A percentile compares a stretch with the other conserved stretches of the same genome.
Evolutionary conservation across 2,797 vertebrate species (phyloP).

Genomic region (Triplophysa bombifrons): DNA sequence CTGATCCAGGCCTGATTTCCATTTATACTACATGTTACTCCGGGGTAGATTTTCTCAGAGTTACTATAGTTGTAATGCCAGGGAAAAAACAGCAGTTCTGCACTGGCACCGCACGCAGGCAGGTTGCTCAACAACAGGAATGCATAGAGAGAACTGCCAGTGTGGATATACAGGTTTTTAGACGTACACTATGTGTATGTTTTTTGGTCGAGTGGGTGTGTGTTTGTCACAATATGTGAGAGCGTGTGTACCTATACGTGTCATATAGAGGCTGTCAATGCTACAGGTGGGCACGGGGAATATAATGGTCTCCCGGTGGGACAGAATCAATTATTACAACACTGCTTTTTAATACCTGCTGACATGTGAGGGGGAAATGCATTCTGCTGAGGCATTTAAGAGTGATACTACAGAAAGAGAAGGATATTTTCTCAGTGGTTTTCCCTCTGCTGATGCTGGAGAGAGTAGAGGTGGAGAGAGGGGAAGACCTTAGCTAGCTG

Average conservation of each 20-base stretch:
- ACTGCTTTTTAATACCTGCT: conserved; percentile 50
- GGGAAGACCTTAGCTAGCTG: conserved; percentile 43
- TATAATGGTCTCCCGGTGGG: conserved; percentile 44
- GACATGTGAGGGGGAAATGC: conserved; percentile 13
- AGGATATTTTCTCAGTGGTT: not conserved
- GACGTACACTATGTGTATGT: not conserved
- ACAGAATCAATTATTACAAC: conserved; percentile 54
- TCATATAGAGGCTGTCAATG: conserved; percentile 31
- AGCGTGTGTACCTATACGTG: not conserved
- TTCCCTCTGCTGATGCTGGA: conserved; percentile 7
- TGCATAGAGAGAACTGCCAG: not conserved
- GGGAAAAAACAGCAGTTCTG: conserved; percentile 26
- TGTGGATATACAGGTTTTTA: not conserved
- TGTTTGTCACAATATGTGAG: conserved; percentile 13
- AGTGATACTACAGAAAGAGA: conserved; percentile 17
- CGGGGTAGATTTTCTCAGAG: conserved; percentile 21
- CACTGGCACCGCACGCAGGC: not conserved
- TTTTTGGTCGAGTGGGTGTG: not conserved
- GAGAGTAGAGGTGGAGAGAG: not conserved
- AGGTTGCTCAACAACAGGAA: conserved; percentile 3
- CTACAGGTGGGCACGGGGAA: conserved; percentile 44
- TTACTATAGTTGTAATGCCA: conserved; percentile 20
- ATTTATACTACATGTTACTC: conserved; percentile 55
- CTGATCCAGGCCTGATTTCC: conserved; percentile 52
- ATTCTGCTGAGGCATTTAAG: conserved; percentile 29